phyloP scores from a whole-genome alignment of 2,888 invertebrate species.

The Crematogaster levior region DNA sequence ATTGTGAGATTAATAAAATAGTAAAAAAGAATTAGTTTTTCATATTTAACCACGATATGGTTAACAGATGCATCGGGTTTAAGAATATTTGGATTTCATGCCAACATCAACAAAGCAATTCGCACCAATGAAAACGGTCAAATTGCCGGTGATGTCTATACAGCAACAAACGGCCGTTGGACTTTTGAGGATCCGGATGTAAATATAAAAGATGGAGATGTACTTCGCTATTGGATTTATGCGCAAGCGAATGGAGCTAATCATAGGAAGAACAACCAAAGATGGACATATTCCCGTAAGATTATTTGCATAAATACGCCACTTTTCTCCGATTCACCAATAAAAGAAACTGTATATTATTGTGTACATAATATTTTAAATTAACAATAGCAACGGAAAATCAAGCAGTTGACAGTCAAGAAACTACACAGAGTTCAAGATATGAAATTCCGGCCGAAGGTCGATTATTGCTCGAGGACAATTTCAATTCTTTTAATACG shows the following conservation, averaged over 20 bases:
- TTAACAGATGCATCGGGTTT: slow-evolving; percentile 86
- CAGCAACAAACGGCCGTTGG: slow-evolving; percentile 86
- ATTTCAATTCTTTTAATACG: slow-evolving; percentile 85
- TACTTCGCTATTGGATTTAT: slow-evolving; percentile 88
- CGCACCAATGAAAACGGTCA: slow-evolving; percentile 86
- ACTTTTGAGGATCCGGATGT: slow-evolving; percentile 85
- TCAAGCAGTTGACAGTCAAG: neutral
- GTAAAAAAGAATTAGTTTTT: neutral
- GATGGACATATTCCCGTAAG: slow-evolving; percentile 56
- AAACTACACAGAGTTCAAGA: neutral
- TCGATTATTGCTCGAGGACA: slow-evolving; percentile 88
- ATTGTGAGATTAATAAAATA: slow-evolving; percentile 8
- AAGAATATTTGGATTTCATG: slow-evolving; percentile 89
- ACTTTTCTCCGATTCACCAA: neutral
- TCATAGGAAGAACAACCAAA: slow-evolving; percentile 85
- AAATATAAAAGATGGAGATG: slow-evolving; percentile 87
- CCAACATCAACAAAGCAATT: slow-evolving; percentile 88
- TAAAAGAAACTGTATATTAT: neutral
- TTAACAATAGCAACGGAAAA: neutral
- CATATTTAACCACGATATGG: neutral
- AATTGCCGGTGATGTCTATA: slow-evolving; percentile 86
- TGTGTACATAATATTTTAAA: neutral
- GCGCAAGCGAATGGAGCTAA: slow-evolving; percentile 87
- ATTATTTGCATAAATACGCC: slow-evolving; percentile 17
- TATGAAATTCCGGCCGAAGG: neutral